These are phyloP conservation scores for Helicolenus hilgendorfi DNA, from an alignment of 2,797 vertebrate species.

Conservation along the genomic window DNA sequence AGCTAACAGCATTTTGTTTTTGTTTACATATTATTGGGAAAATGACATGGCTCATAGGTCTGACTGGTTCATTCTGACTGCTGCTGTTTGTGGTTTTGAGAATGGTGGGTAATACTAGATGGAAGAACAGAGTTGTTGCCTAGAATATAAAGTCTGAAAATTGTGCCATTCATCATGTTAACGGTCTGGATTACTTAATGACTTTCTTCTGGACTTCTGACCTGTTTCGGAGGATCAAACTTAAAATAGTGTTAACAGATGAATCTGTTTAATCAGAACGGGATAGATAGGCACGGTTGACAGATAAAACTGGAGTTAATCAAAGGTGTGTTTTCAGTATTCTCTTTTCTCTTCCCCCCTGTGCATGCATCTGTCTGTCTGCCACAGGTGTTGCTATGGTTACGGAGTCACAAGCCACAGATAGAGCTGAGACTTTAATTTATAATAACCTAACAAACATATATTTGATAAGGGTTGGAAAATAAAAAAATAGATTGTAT, in stretches of 20 bases:
- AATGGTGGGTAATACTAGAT: too few species aligned
- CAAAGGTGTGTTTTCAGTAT: too few species aligned
- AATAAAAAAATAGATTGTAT: background rate
- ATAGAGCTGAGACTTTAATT: background rate
- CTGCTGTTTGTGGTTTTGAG: too few species aligned
- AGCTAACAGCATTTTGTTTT: too few species aligned
- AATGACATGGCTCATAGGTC: background rate
- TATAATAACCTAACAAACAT: background rate
- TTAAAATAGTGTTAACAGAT: background rate
- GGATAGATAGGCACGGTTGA: background rate
- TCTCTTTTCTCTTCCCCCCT: too few species aligned
- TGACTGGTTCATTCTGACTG: background rate
- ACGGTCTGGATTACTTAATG: background rate
- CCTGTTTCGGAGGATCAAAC: background rate
- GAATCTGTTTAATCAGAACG: background rate
- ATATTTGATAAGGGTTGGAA: background rate
- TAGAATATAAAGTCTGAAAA: too few species aligned
- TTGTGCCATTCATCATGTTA: too few species aligned
- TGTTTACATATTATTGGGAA: background rate
- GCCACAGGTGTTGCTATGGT: background rate
- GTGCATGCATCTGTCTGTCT: background rate
- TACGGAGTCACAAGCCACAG: background rate
- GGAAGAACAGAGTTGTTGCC: too few species aligned
- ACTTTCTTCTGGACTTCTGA: background rate
- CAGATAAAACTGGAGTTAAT: background rate